These are phyloP conservation scores for Lasioglossum vierecki DNA, from an alignment of 2,888 invertebrate species.

Conservation along the genomic window DNA sequence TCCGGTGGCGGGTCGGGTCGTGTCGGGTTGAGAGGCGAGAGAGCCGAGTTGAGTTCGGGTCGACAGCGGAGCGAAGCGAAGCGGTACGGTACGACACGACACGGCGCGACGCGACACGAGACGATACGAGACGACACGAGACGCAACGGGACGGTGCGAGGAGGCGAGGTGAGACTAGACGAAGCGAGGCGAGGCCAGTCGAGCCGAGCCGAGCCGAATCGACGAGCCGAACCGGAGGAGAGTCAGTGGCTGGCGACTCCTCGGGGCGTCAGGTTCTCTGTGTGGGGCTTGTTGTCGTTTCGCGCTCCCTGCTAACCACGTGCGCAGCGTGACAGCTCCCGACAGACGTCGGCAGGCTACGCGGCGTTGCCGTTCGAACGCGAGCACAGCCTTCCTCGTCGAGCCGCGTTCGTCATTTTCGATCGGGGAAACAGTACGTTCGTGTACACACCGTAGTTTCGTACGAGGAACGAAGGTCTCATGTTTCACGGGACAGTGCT, in stretches of 20 bases:
- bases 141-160: constrained; percentile 79
- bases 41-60: neutral
- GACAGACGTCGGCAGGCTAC: constrained; percentile 9
- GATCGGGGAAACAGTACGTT: neutral
- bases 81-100: constrained; percentile 5
- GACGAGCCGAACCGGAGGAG: constrained; percentile 81
- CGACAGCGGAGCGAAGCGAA: neutral
- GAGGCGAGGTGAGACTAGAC: constrained; percentile 79
- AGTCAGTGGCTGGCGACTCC: constrained; percentile 82
- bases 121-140: constrained; percentile 28
- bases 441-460: neutral
- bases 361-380: constrained; percentile 5
- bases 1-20: constrained; percentile 14
- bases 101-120: constrained; percentile 83
- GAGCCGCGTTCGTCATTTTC: constrained; percentile 3
- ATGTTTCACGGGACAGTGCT: neutral
- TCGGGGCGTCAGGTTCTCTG: constrained; percentile 85
- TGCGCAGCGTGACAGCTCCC: constrained; percentile 79
- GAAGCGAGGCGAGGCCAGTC: constrained; percentile 76
- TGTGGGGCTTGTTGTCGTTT: constrained; percentile 85
- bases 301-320: constrained; percentile 88
- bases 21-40: constrained; percentile 7
- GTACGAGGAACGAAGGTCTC: neutral
- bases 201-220: constrained; percentile 86
- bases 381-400: constrained; percentile 1